A percentile compares a stretch with the other conserved stretches of the same genome.
These are phyloP conservation scores for Hypothenemus hampei DNA, from an alignment of 1,140 invertebrate species.

Conservation along the genomic window DNA sequence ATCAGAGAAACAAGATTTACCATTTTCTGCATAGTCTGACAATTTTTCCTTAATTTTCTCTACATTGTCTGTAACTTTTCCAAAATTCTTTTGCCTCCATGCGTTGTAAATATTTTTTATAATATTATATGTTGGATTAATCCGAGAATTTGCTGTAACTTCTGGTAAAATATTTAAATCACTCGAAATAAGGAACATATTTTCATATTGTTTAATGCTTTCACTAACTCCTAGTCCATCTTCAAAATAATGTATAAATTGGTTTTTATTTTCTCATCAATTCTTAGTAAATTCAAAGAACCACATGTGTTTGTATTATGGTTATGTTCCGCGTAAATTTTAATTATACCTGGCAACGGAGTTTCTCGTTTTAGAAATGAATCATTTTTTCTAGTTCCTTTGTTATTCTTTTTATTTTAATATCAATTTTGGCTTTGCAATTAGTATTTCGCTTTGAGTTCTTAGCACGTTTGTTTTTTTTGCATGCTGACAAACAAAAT, in stretches of 20 bases:
- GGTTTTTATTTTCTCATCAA: not conserved
- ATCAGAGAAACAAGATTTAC: not conserved
- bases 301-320: not conserved
- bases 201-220: too few relatives aligned
- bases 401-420: not conserved
- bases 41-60: not conserved
- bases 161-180: too few relatives aligned
- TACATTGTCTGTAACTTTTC: not conserved
- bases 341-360: not conserved
- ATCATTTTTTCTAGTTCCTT: not conserved
- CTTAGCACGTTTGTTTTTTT: not conserved
- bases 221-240: not conserved
- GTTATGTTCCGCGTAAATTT: not conserved
- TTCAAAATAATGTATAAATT: not conserved
- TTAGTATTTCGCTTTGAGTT: not conserved
- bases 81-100: not conserved
- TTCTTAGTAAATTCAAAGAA: not conserved
- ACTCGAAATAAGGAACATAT: too few relatives aligned
- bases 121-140: too few relatives aligned
- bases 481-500: not conserved
- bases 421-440: not conserved
- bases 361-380: not conserved
- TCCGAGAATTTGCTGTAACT: too few relatives aligned
- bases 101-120: too few relatives aligned
- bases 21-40: not conserved